Evolutionary conservation across 1,140 invertebrate species (phyloP), one percentile per base, ranked within the genome.

Genomic region (Papilio aristodemus): DNA sequence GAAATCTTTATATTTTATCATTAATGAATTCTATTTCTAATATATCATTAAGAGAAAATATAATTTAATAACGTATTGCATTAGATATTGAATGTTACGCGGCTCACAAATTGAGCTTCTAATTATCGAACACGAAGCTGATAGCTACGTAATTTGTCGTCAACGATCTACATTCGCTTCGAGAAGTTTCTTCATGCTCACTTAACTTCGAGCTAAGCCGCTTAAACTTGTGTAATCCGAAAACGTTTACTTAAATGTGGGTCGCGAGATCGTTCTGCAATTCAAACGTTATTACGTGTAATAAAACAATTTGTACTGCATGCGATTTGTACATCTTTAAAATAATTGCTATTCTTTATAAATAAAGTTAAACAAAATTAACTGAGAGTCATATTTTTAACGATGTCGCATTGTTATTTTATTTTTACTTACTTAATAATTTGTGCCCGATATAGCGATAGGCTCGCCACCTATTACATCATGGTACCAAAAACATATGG

Each of bases 101-200:
- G 10, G 2, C 8, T 14, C 19, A 54, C 19, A 54, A 54, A 54
- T 54, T 9, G 19, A 17, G 17, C 46, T 11, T 25, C 46, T 54
- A 54, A 54, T 58, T 25, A 58, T 32, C 25, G 25, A 36, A 58
- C 22, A 13, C 1, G 25, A 57, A 3, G 38, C 38, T 58, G 27
- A 58, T 58, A 58, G 25, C 57, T 14, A 58, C 22, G 36, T 62
- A 62, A 38, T 37, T 62, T 62, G 59, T 60, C 58, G 58, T 39
- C 14, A 62, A 62, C 59, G 59, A 62, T 62, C 32, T 19, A 62
- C 27, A 62, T 62, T 62, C 59, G 17, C 36, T 38, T 62, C 59
- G 2, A 6, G 46, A 62, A 62, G 36, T 62, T 62, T 38, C 59
- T 32, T 62, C 59, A 38, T 62, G 32, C 59, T 37, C 59, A 62